Evolutionary conservation across 2,797 vertebrate genomes (phyloP).

Genomic region (Streptopelia turtur): DNA sequence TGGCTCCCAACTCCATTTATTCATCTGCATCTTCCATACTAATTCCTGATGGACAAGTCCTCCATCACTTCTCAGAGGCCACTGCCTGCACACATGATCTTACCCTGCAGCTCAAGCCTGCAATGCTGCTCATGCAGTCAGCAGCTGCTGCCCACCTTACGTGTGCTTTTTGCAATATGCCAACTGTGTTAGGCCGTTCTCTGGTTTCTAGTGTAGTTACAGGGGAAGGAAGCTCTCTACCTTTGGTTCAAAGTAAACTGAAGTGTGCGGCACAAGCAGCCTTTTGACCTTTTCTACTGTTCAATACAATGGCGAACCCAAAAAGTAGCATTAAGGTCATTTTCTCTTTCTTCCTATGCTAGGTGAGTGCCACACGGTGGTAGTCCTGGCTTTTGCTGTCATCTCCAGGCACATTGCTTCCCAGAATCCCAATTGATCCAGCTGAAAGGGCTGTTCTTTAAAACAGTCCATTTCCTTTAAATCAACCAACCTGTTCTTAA

Average conservation of each 20-base stretch:
- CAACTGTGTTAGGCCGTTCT: not conserved
- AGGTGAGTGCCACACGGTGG: not conserved
- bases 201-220: not conserved
- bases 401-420: not conserved
- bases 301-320: not conserved
- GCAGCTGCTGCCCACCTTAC: not conserved
- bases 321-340: not conserved
- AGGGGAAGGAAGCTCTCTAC: not conserved
- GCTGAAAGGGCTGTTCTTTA: not conserved
- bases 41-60: not conserved
- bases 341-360: not conserved
- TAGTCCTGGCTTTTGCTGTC: not conserved
- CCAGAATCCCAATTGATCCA: not conserved
- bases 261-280: not conserved
- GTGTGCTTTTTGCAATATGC: not conserved
- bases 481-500: not conserved
- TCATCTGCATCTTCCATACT: not conserved
- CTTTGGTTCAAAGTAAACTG: not conserved
- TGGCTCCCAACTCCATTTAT: not conserved
- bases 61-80: not conserved
- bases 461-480: not conserved
- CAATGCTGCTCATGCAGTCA: fast-evolving
- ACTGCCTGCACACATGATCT: not conserved
- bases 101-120: not conserved
- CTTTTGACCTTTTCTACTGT: not conserved